Base-by-base conservation (phyloP, 2,888 invertebrate species). In the Siphonodentalium dalli region DNA sequence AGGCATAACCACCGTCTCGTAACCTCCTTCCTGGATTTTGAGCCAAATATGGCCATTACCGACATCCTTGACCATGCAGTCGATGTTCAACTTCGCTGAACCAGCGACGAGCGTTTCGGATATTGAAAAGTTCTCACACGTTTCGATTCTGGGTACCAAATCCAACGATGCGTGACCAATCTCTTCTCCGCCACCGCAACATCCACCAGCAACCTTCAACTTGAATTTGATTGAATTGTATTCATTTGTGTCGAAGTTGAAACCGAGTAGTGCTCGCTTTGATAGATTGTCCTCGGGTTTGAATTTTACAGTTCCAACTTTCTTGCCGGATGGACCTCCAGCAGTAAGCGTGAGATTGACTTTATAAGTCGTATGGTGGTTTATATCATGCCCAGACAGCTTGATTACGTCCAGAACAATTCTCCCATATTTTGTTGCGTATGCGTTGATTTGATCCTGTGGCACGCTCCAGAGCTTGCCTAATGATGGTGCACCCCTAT, bases 401-500 rank as follows among this genome's bases (percentile, higher is more conserved):
- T 66, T 63, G 13, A 71, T 63, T 29, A 60, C 61, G 28, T 72
- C 69, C 26, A 72, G 44, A 33, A 61, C 56, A 5, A 72, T 45
- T 37, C 58, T 58, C 8, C 69, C 65, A 26, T 63, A 67, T 56
- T 79, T 80, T 18, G 75, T 78, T 42, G 72, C 69, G 31, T 78
- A 68, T 15, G 58, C 57, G 39, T 65, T 66, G 5, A 75, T 63
- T 55, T 80, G 71, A 26, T 70, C 73, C 26, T 60, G 69, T 13
- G 65, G 66, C 48, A 83, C 77, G 37, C 72, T 69, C 5, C 78
- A 71, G 46, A 84, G 73, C 56, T 79, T 77, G 3, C 77, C 77
- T 11, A 74, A 75, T 1, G 83, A 82, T 34, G 81, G 78, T 40
- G 82, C 81, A 2, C 83, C 83, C 18, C 83, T 70, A 66, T 75